A percentile compares a stretch with the other conserved stretches of the same genome.
Evolutionary conservation across 2,888 invertebrate genomes (phyloP).

Genomic region (Ennomos erosarius): DNA sequence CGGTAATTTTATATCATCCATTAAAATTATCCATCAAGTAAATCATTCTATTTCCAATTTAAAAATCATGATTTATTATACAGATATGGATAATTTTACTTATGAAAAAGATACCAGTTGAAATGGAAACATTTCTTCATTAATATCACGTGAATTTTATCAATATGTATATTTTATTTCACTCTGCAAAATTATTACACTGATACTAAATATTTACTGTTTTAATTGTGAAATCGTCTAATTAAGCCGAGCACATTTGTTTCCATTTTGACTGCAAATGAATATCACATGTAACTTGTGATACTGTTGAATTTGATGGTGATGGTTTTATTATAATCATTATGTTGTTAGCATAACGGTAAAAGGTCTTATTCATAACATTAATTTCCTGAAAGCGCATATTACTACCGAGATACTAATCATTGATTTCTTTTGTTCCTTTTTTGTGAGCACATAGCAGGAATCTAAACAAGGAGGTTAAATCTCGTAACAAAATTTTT

Average conservation of each 20-base stretch:
- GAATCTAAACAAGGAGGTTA: constrained; percentile 83
- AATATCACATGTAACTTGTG: constrained; percentile 35
- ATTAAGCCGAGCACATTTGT: neutral
- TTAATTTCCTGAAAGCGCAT: constrained; percentile 54
- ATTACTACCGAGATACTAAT: constrained; percentile 68
- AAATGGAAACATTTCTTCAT: constrained; percentile 33
- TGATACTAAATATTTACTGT: neutral
- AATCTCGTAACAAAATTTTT: constrained; percentile 79
- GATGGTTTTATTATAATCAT: constrained; percentile 57
- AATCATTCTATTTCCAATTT: neutral
- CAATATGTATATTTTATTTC: neutral
- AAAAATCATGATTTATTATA: constrained; percentile 19
- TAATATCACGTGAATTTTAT: neutral
- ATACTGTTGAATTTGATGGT: constrained; percentile 49
- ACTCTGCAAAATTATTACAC: too few species aligned
- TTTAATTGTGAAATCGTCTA: neutral
- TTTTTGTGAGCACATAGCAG: constrained; percentile 84
- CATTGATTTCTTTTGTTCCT: constrained; percentile 79
- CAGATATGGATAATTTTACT: constrained; percentile 39
- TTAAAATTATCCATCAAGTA: constrained; percentile 29
- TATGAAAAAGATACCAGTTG: constrained; percentile 28
- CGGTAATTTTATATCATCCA: constrained; percentile 24
- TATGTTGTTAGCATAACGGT: constrained; percentile 43
- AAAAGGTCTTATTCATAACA: constrained; percentile 49
- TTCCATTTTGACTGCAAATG: constrained; percentile 42